Conservation (phyloP, 2,797 vertebrate species). For the Cyprinodon diabolis region DNA sequence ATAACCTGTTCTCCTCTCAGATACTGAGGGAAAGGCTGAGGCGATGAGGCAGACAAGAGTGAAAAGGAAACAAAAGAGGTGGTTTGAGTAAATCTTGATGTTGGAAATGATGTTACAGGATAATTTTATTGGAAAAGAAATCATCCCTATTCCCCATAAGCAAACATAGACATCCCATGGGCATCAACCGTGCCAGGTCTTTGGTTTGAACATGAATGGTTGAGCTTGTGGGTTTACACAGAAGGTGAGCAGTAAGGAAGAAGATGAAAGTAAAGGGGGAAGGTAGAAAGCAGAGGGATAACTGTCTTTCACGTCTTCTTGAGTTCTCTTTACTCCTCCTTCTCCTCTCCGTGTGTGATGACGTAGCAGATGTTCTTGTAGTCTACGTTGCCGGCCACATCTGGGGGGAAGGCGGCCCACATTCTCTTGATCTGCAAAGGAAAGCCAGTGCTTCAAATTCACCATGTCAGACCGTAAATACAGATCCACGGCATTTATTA, state of each 20-base stretch:
- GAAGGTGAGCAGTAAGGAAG: constrained; percentile 47
- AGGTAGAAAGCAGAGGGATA: constrained; percentile 74
- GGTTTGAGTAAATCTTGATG: constrained; percentile 55
- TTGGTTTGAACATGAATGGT: constrained; percentile 57
- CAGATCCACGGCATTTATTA: not conserved
- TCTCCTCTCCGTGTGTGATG: constrained; percentile 95
- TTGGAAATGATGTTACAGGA: constrained; percentile 67
- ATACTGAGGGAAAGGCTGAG: constrained; percentile 27
- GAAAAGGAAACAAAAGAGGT: constrained; percentile 43
- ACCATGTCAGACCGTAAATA: not conserved
- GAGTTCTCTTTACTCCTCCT: constrained; percentile 86
- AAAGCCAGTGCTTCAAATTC: not conserved
- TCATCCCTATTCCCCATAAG: constrained; percentile 77
- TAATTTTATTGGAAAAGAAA: constrained; percentile 78
- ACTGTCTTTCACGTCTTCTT: constrained; percentile 60
- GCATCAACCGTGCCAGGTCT: constrained; percentile 64
- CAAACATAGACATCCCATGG: constrained; percentile 68
- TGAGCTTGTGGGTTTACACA: constrained; percentile 65
- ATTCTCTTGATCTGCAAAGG: constrained; percentile 89
- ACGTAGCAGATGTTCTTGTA: constrained; percentile 97
- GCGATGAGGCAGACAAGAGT: constrained; percentile 29
- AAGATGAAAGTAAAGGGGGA: constrained; percentile 50
- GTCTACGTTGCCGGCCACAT: constrained; percentile 93
- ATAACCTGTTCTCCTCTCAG: constrained; percentile 15
- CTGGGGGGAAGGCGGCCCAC: constrained; percentile 94